Evolutionary conservation across 2,888 invertebrate genomes (phyloP).

Genomic region (Phoronis australis): DNA sequence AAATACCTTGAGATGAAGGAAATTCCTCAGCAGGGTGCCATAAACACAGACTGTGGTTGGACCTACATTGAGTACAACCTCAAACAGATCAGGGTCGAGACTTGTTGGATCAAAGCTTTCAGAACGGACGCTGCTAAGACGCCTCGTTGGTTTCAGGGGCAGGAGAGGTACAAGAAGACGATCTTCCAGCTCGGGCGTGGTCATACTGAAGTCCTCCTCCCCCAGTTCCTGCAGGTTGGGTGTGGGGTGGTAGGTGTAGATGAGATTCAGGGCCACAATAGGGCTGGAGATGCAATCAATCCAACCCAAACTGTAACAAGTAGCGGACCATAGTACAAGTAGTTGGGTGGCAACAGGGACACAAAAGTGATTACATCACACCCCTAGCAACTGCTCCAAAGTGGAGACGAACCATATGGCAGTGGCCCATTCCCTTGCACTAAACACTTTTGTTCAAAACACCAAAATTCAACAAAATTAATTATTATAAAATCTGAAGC

Average conservation of each 20-base stretch:
- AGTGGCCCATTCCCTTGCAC: too few relatives aligned
- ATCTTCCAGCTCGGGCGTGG: slow-evolving; percentile 92
- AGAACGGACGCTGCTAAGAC: slow-evolving; percentile 9
- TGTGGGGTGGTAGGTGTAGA: slow-evolving; percentile 86
- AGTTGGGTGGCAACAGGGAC: too few relatives aligned
- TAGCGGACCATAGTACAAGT: too few relatives aligned
- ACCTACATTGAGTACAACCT: slow-evolving; percentile 88
- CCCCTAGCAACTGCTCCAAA: too few relatives aligned
- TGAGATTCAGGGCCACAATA: slow-evolving; percentile 84
- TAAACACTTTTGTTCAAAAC: too few relatives aligned
- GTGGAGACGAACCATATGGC: too few relatives aligned
- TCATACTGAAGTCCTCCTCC: slow-evolving; percentile 60
- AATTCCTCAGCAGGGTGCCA: slow-evolving; percentile 83
- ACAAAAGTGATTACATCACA: too few relatives aligned
- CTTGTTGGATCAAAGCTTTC: slow-evolving; percentile 78
- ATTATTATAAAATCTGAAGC: too few relatives aligned
- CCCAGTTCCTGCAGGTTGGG: slow-evolving; percentile 14
- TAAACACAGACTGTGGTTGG: slow-evolving; percentile 87
- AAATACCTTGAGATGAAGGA: slow-evolving; percentile 77
- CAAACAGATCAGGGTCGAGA: slow-evolving; percentile 81
- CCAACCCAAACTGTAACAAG: slow-evolving; percentile 66
- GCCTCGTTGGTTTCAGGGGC: slow-evolving; percentile 54
- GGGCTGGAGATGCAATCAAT: slow-evolving; percentile 95
- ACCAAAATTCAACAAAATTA: too few relatives aligned
- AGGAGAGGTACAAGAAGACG: slow-evolving; percentile 85